phyloP scores from a whole-genome alignment of 2,888 invertebrate genomes.

The Nemurella pictetii region DNA sequence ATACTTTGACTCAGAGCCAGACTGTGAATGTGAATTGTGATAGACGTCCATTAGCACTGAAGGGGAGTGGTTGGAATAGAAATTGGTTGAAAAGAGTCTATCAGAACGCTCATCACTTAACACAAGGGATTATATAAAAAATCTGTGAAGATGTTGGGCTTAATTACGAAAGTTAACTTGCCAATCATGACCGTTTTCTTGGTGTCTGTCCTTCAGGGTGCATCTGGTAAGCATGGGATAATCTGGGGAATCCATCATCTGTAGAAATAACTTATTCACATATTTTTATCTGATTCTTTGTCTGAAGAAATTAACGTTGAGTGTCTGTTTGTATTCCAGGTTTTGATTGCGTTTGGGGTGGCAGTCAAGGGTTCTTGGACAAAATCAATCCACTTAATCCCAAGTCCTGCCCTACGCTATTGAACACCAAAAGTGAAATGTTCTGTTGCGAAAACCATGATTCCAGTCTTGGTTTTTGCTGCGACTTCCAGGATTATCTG shows the following conservation, averaged over 20 bases:
- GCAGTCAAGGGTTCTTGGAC: background rate
- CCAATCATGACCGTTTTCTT: background rate
- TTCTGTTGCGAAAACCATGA: background rate
- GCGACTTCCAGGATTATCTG: background rate
- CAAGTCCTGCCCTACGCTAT: background rate
- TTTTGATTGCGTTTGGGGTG: background rate
- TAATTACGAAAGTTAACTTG: background rate
- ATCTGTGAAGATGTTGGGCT: background rate
- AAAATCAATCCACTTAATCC: background rate
- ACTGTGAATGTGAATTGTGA: too few relatives aligned
- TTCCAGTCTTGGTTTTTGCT: background rate
- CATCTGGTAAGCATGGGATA: background rate
- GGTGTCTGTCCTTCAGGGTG: background rate
- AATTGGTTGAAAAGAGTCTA: too few relatives aligned
- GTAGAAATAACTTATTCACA: background rate
- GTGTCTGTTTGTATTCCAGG: background rate
- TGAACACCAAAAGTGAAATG: background rate
- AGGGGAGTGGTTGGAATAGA: too few relatives aligned
- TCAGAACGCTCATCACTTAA: too few relatives aligned
- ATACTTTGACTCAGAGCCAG: too few relatives aligned
- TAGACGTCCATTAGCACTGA: too few relatives aligned
- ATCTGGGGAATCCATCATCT: background rate
- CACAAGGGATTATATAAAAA: too few relatives aligned
- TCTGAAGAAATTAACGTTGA: background rate
- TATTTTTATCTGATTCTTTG: background rate